Base-by-base conservation (phyloP, 23 tunicate genomes). In the Pegea sp. region DNA sequence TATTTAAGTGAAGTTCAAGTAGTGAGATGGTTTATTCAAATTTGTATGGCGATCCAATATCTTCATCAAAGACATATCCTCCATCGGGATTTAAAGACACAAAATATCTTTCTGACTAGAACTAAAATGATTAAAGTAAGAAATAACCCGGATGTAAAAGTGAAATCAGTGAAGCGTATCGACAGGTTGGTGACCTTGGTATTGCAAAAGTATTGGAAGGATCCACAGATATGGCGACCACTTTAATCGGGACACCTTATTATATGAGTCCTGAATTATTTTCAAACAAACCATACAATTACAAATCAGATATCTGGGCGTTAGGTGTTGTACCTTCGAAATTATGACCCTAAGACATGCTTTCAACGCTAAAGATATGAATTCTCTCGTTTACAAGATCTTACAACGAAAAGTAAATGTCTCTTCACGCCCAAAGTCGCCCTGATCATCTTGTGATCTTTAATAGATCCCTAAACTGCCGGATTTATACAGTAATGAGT, bases 251-350 rank as follows among this genome's bases (percentile, higher is more conserved):
- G 24, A 91, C 99, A 20, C 99, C 99, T 19, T 91, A 91, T 44
- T 91, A 91, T 54, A 91, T 91, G 99, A 72, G 86, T 44, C 99
- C 99, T 2, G 99, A 91, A 65, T 60, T 91, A 6, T 91, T 91
- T 55, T 68, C 86, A 26, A 91, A 78, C 69, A 59, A 63, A 26
- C 99, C 99, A 3, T 91, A 91, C 70, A 80, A 75, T 31, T 58
- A 91, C 60, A 80, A 78, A 50, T 91, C 93, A 1, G 99, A 89
- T 33, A 90, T 89, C n/a, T 89, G 98, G 98, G 81, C 98, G 1
- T 54, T 91, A 57, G 99, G 1, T 91, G 99, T 49, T 91, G 99
- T 53, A 68, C 74, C 48, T 91, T 68, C 60, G 99, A 91, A 58
- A 91, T 91, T 86, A 87, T 73, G 33, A 91, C 99, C 6, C 42